phyloP scores from a whole-genome alignment of 2,888 invertebrate species.

The Hyposoter didymator region DNA sequence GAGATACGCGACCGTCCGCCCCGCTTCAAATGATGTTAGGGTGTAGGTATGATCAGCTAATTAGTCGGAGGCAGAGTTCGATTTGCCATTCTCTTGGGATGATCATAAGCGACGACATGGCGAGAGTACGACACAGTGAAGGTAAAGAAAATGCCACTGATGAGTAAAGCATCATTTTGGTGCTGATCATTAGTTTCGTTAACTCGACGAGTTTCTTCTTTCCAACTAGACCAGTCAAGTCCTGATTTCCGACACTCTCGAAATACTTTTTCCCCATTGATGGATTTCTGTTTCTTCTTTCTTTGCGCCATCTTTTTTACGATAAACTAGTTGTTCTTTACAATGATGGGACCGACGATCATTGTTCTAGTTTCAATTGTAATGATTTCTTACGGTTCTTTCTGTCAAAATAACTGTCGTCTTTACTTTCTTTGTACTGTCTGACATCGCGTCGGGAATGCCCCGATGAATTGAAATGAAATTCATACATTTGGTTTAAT shows the following conservation, averaged over 20 bases:
- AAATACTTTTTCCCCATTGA: neutral
- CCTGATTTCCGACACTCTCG: neutral
- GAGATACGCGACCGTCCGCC: constrained; percentile 54
- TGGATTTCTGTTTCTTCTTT: neutral
- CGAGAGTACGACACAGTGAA: neutral
- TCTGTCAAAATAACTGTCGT: neutral
- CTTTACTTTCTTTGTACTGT: neutral
- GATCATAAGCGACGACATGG: constrained; percentile 34
- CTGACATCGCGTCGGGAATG: neutral
- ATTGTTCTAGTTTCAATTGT: neutral
- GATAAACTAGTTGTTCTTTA: neutral
- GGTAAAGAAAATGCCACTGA: constrained; percentile 35
- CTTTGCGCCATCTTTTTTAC: neutral
- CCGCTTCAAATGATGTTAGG: constrained; percentile 50
- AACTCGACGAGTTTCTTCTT: constrained; percentile 37
- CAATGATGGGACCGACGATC: neutral
- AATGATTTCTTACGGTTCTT: neutral
- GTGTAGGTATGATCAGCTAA: constrained; percentile 73
- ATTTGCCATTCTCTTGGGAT: constrained; percentile 70
- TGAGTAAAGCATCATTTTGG: constrained; percentile 46
- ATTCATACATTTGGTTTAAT: neutral
- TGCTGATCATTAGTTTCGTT: constrained; percentile 58
- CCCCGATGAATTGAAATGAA: neutral
- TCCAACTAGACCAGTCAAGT: neutral
- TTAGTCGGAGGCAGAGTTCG: constrained; percentile 71